These are phyloP conservation scores for Thaumatotibia leucotreta DNA, from an alignment of 1,140 invertebrate species.

Conservation along the genomic window DNA sequence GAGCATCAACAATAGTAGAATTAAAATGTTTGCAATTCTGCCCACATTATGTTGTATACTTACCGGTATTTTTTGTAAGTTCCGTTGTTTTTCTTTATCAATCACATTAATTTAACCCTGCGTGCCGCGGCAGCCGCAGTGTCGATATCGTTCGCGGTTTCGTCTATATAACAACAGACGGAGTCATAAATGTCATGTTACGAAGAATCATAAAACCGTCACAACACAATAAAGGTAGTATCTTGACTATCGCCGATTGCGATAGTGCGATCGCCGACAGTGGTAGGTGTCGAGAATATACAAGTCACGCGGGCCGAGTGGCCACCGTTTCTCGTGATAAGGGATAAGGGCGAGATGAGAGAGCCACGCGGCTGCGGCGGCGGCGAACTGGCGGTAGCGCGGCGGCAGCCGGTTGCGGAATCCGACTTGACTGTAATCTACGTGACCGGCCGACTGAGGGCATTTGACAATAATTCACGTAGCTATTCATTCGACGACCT, in stretches of 20 bases:
- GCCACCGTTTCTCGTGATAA: slow-evolving; percentile 39
- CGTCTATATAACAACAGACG: neutral
- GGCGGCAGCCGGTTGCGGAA: slow-evolving; percentile 18
- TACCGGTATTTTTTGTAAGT: neutral
- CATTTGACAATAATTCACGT: slow-evolving; percentile 31
- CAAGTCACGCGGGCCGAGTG: slow-evolving; percentile 48
- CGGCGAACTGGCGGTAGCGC: slow-evolving; percentile 27
- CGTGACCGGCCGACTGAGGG: slow-evolving; percentile 39
- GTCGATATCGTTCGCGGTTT: neutral
- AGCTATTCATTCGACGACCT: slow-evolving; percentile 26
- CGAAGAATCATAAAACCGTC: slow-evolving; percentile 20
- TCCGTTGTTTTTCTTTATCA: neutral
- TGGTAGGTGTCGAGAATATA: slow-evolving; percentile 21
- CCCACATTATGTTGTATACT: no score
- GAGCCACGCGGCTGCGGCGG: slow-evolving; percentile 18
- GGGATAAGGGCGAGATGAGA: slow-evolving; percentile 47
- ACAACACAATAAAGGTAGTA: slow-evolving; percentile 30
- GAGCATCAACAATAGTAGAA: no score
- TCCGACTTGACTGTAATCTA: slow-evolving; percentile 21
- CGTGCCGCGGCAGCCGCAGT: neutral
- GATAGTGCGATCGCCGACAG: slow-evolving; percentile 31
- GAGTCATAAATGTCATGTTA: slow-evolving; percentile 29
- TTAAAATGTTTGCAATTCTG: no score
- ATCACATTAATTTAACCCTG: neutral
- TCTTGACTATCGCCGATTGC: slow-evolving; percentile 27